A percentile compares a stretch with the other conserved stretches of the same genome.
These are phyloP conservation scores for Ephialtes manifestator DNA, from an alignment of 2,888 invertebrate genomes.

Conservation along the genomic window DNA sequence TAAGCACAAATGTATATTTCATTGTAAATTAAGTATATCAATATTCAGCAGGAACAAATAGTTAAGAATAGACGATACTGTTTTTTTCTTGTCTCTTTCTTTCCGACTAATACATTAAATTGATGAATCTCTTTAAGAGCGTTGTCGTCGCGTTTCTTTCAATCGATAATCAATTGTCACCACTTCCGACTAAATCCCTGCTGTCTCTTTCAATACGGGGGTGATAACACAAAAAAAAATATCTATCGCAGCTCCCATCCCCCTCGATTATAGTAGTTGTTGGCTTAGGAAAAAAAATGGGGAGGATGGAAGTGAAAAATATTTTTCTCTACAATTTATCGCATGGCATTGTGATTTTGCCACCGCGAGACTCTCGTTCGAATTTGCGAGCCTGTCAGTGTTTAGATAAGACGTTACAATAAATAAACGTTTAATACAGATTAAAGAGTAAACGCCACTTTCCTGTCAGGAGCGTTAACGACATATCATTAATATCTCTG, in stretches of 20 bases:
- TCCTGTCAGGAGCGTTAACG: constrained; percentile 52
- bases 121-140: constrained; percentile 36
- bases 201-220: constrained; percentile 50
- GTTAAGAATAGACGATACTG: constrained; percentile 73
- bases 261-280: constrained; percentile 23
- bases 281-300: constrained; percentile 42
- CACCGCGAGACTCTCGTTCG: constrained; percentile 46
- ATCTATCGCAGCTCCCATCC: constrained; percentile 21
- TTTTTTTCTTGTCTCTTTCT: constrained; percentile 56
- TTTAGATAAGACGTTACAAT: constrained; percentile 51
- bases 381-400: constrained; percentile 54
- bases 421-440: constrained; percentile 54
- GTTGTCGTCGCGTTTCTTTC: constrained; percentile 30
- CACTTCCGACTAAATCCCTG: constrained; percentile 60
- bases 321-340: constrained; percentile 65
- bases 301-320: constrained; percentile 53
- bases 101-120: constrained; percentile 57
- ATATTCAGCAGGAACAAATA: constrained; percentile 62
- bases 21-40: constrained; percentile 82
- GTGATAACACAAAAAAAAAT: constrained; percentile 27
- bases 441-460: constrained; percentile 33
- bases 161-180: constrained; percentile 49
- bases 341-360: constrained; percentile 52
- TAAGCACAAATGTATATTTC: constrained; percentile 83
- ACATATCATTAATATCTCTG: constrained; percentile 70